Conservation (phyloP, 2,113 vertebrate genomes). For the Ancistrus triradiatus region DNA sequence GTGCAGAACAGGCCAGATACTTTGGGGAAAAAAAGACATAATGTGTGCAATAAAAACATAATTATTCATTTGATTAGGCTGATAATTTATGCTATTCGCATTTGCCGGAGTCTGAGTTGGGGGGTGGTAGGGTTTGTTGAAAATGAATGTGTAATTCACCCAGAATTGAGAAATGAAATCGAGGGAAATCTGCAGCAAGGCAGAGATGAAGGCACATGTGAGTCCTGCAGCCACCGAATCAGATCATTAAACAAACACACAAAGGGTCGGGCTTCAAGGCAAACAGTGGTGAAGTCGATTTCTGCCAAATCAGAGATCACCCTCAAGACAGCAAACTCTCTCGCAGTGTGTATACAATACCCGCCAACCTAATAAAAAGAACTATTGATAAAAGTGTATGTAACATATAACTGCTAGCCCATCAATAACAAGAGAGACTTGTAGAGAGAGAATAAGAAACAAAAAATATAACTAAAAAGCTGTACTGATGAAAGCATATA, state of each 20-base stretch:
- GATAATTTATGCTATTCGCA: conserved; percentile 62
- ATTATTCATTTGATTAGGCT: conserved; percentile 71
- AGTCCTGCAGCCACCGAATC: conserved; percentile 31
- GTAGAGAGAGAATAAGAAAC: no score
- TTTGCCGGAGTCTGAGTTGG: conserved; percentile 33
- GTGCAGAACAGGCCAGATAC: conserved; percentile 42
- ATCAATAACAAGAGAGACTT: no score
- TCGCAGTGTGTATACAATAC: no score
- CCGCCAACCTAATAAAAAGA: no score
- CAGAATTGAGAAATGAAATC: conserved; percentile 8
- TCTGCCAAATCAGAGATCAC: no score
- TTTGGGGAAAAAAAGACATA: conserved; percentile 61
- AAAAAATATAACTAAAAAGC: no score
- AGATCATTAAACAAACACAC: conserved; percentile 42
- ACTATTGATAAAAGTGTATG: no score
- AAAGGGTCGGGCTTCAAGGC: conserved; percentile 31
- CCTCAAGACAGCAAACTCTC: not conserved
- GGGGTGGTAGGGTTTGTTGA: conserved; percentile 10
- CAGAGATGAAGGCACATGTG: not conserved
- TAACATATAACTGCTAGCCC: no score
- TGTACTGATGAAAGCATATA: no score
- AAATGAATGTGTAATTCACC: conserved; percentile 14
- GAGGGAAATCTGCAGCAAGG: conserved; percentile 5
- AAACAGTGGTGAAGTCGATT: not conserved
- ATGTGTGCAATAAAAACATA: conserved; percentile 72